phyloP scores from a whole-genome alignment of 2,113 vertebrate genomes.

The Illadopsis cleaveri region DNA sequence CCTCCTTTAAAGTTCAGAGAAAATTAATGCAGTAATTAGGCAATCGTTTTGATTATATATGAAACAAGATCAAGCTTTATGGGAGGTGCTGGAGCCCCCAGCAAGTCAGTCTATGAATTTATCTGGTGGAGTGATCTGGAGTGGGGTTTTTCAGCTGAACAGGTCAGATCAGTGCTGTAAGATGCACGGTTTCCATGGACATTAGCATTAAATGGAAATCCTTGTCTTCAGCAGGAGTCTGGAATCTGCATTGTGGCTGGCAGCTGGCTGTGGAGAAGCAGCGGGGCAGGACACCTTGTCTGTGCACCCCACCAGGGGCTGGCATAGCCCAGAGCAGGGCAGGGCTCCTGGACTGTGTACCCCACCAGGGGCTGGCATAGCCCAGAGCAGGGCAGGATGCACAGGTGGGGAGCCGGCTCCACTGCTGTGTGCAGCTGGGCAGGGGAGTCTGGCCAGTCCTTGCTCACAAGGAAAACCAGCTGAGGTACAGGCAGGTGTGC shows the following conservation, averaged over 20 bases:
- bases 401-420: fast-evolving
- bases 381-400: fast-evolving
- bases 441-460: neutral
- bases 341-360: neutral
- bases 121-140: neutral
- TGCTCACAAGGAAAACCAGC: neutral
- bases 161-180: neutral
- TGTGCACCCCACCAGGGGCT: neutral
- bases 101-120: neutral
- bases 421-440: fast-evolving
- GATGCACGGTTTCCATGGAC: neutral
- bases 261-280: neutral
- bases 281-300: too few relatives aligned
- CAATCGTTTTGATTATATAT: constrained; percentile 7
- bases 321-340: fast-evolving
- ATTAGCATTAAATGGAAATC: neutral
- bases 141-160: neutral
- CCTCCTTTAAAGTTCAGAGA: constrained; percentile 16
- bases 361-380: fast-evolving
- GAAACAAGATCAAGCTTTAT: neutral
- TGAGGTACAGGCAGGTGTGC: neutral
- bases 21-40: neutral
- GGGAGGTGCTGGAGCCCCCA: neutral
- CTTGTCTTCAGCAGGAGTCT: neutral
- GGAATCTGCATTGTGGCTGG: neutral